phyloP scores from a whole-genome alignment of 2,797 vertebrate genomes.

The Crenichthys baileyi region DNA sequence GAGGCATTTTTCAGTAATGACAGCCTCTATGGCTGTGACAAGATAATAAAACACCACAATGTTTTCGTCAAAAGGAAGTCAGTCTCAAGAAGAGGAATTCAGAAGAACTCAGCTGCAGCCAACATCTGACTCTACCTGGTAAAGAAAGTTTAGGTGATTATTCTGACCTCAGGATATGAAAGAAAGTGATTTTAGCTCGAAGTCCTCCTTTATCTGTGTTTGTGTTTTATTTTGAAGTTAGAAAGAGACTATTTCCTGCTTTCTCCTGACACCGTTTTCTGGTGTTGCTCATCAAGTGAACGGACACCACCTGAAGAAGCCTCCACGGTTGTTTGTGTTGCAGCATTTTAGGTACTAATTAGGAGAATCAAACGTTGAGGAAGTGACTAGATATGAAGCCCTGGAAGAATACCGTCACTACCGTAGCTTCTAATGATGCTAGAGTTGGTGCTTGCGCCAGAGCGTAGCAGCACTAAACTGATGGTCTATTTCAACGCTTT shows the following conservation, averaged over 20 bases:
- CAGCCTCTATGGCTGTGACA: not conserved
- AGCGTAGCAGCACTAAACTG: not conserved
- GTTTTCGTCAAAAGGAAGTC: not conserved
- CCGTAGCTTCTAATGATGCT: not conserved
- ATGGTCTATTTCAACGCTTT: not conserved
- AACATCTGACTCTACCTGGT: not conserved
- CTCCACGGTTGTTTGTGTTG: not conserved
- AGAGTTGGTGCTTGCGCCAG: too few species aligned
- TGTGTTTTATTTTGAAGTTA: too few species aligned
- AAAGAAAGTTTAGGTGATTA: not conserved
- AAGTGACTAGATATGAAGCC: not conserved
- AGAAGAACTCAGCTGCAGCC: not conserved
- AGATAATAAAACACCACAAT: not conserved
- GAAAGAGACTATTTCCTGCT: too few species aligned
- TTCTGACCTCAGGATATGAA: not conserved
- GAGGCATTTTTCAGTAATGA: not conserved
- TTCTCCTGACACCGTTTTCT: not conserved
- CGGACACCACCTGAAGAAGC: not conserved
- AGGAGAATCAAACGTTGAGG: not conserved
- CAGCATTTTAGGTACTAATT: too few species aligned
- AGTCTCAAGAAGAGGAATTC: not conserved
- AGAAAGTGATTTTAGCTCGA: not conserved
- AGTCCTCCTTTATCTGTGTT: not conserved
- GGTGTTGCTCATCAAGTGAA: not conserved
- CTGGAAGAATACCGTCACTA: not conserved